These are phyloP conservation scores for Stigmatopora argus DNA, from an alignment of 2,113 vertebrate species.

Conservation along the genomic window DNA sequence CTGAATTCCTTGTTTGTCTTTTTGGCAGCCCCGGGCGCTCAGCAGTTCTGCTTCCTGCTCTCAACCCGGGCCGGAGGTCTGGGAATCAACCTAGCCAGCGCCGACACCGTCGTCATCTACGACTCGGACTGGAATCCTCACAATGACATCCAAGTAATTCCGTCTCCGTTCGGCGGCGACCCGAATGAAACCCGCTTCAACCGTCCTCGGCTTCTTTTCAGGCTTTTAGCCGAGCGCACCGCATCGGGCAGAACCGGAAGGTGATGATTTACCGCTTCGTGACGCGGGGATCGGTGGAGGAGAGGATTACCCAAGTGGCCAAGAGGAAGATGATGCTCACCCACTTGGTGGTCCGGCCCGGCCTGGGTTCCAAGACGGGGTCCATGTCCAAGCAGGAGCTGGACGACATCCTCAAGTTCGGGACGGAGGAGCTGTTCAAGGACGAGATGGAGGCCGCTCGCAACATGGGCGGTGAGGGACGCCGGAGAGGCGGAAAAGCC, in stretches of 20 bases:
- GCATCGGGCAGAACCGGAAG: conserved; percentile 95
- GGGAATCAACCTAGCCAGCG: conserved; percentile 95
- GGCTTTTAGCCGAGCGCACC: conserved; percentile 97
- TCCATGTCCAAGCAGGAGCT: conserved; percentile 99
- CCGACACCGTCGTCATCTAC: conserved; percentile 95
- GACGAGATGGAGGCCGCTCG: conserved; percentile 86
- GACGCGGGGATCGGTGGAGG: conserved; percentile 91
- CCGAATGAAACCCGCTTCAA: too few relatives aligned
- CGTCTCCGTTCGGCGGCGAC: too few relatives aligned
- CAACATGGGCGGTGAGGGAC: conserved; percentile 53
- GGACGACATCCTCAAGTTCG: conserved; percentile 97
- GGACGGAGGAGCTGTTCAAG: conserved; percentile 96
- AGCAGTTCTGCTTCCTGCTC: conserved; percentile 98
- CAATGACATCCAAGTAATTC: conserved; percentile 92
- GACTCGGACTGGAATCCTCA: conserved; percentile 99
- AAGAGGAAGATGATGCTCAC: conserved; percentile 99
- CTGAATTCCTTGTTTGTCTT: not conserved
- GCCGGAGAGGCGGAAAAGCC: too few relatives aligned
- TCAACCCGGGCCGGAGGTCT: conserved; percentile 94
- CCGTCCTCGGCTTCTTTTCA: conserved; percentile 37
- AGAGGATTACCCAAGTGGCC: conserved; percentile 96
- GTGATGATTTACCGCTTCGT: conserved; percentile 99
- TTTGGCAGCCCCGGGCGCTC: conserved; percentile 86
- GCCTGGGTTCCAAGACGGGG: conserved; percentile 93
- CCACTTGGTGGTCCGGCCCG: conserved; percentile 91